A percentile compares a stretch with the other conserved stretches of the same genome.
Evolutionary conservation across 1,140 invertebrate species (phyloP).

Genomic region (Pachypsylla venusta): DNA sequence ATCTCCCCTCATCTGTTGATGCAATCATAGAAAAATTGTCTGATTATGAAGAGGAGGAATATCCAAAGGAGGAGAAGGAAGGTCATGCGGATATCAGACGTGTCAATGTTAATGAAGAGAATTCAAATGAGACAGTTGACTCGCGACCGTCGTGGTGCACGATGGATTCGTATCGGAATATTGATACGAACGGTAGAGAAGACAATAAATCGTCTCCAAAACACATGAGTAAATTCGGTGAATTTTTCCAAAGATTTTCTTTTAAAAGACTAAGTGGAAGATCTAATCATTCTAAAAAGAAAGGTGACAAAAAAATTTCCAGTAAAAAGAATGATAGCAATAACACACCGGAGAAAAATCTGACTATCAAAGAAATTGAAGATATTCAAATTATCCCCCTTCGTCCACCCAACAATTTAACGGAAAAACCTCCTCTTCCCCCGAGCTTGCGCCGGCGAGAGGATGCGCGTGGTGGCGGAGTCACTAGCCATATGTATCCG

Average conservation of each 20-base stretch:
- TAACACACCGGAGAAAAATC: not conserved
- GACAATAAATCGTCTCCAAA: constrained; percentile 19
- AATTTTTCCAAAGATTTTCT: constrained; percentile 38
- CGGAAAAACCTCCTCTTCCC: constrained; percentile 22
- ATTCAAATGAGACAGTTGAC: constrained; percentile 2
- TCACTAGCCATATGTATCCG: constrained; percentile 18
- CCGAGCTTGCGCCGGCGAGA: constrained; percentile 13
- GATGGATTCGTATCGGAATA: constrained; percentile 25
- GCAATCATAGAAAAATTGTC: not conserved
- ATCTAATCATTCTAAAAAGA: constrained; percentile 22
- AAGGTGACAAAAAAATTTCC: constrained; percentile 16
- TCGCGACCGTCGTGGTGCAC: constrained; percentile 18
- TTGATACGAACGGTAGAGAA: too few species aligned
- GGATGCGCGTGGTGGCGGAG: constrained; percentile 12
- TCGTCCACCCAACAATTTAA: constrained; percentile 31
- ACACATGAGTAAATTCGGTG: constrained; percentile 28
- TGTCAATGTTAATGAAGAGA: constrained; percentile 5
- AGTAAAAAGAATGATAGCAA: not conserved
- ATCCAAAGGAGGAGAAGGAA: constrained; percentile 20
- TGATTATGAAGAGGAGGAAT: constrained; percentile 19
- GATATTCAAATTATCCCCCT: constrained; percentile 32
- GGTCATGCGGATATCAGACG: constrained; percentile 17
- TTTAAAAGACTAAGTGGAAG: constrained; percentile 34
- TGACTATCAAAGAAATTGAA: constrained; percentile 11
- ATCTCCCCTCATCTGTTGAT: not conserved